Evolutionary conservation across 2,113 vertebrate species (phyloP).

Genomic region (Ondatra zibethicus): DNA sequence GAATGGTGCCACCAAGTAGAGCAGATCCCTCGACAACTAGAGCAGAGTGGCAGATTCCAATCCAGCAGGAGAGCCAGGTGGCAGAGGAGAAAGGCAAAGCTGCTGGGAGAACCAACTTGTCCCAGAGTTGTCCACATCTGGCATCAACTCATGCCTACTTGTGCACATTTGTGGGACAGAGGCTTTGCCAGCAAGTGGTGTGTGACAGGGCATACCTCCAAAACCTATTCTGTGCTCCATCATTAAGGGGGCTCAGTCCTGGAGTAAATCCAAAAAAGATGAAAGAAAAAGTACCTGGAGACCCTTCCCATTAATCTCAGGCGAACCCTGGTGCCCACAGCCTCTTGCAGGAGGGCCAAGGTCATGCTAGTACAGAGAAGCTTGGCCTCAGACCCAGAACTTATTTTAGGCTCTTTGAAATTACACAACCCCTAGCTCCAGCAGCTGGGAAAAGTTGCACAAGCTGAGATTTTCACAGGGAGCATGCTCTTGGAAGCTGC

Average conservation of each 20-base stretch:
- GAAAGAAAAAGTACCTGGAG: not conserved
- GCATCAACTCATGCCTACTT: not conserved
- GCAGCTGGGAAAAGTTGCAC: conserved; percentile 68
- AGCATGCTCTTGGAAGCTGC: conserved; percentile 58
- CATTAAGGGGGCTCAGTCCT: not conserved
- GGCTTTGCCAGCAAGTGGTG: not conserved
- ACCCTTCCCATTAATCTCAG: not conserved
- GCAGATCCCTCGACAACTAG: conserved; percentile 77
- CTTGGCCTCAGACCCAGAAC: conserved; percentile 65
- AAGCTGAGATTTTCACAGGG: conserved; percentile 72
- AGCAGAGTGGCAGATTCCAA: conserved; percentile 58
- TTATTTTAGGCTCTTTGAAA: conserved; percentile 78
- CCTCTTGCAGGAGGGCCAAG: conserved; percentile 67
- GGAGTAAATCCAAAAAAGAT: not conserved
- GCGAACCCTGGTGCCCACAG: not conserved
- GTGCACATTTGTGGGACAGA: not conserved
- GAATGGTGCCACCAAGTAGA: conserved; percentile 48
- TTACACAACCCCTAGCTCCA: conserved; percentile 72
- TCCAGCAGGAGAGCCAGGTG: conserved; percentile 33
- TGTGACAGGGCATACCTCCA: not conserved
- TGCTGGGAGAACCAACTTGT: not conserved
- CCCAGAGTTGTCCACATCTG: not conserved
- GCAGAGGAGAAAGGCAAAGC: conserved; percentile 19
- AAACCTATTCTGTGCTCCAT: not conserved
- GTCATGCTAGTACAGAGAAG: conserved; percentile 66